A percentile compares a stretch with the other conserved stretches of the same genome.
Conservation (phyloP, 2,113 vertebrate species). For the Diadophis punctatus region DNA sequence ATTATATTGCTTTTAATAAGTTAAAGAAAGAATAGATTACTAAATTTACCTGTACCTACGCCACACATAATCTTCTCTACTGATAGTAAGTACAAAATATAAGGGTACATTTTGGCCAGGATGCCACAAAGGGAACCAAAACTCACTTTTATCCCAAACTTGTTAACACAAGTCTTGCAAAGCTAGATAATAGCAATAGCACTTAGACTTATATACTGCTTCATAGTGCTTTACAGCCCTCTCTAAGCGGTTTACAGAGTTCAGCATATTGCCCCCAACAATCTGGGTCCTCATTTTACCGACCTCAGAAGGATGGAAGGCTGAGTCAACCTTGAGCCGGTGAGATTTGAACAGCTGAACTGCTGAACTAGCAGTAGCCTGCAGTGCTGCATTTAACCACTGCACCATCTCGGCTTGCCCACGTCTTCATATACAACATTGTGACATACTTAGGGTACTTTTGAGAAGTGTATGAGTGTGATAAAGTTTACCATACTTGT, state of each 20-base stretch:
- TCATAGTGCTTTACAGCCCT: too few relatives aligned
- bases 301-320: too few relatives aligned
- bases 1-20: not conserved
- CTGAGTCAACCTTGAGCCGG: too few relatives aligned
- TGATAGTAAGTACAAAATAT: not conserved
- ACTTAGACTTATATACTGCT: too few relatives aligned
- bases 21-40: not conserved
- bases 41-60: not conserved
- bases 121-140: not conserved
- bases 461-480: not conserved
- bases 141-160: not conserved
- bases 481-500: not conserved
- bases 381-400: too few relatives aligned
- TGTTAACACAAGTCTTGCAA: not conserved
- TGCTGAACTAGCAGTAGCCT: too few relatives aligned
- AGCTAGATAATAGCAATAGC: not conserved
- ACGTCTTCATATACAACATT: not conserved
- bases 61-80: not conserved
- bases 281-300: too few relatives aligned
- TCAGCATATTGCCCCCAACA: too few relatives aligned
- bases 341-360: too few relatives aligned
- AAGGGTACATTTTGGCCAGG: not conserved
- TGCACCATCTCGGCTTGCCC: too few relatives aligned
- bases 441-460: not conserved
- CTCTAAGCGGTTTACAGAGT: too few relatives aligned